Percentiles rank a stretch among this genome's conserved stretches.
Evolutionary conservation across 2,888 invertebrate species (phyloP).

Genomic region (Coleophora flavipennella): DNA sequence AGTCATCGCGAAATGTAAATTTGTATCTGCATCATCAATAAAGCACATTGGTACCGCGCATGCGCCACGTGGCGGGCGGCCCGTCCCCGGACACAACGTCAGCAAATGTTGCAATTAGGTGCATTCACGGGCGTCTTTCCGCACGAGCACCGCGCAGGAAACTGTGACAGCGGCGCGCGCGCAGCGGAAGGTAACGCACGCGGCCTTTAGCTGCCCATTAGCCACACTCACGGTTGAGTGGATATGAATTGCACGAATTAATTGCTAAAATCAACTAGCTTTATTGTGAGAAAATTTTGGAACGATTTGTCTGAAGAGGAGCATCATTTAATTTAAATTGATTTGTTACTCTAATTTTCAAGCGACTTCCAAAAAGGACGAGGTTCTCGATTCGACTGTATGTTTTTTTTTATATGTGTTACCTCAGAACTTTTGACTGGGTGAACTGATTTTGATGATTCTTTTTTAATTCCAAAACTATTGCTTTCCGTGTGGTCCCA

Average conservation of each 20-base stretch:
- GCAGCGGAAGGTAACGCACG: constrained; percentile 26
- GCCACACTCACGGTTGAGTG: constrained; percentile 37
- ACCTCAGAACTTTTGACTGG: no score
- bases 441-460: no score
- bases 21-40: constrained; percentile 3
- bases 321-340: no score
- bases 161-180: neutral
- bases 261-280: constrained; percentile 37
- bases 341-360: no score
- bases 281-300: constrained; percentile 20
- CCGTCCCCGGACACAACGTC: no score
- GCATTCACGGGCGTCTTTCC: constrained; percentile 36
- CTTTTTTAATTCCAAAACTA: no score
- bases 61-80: constrained; percentile 53
- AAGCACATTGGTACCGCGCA: constrained; percentile 23
- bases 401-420: no score
- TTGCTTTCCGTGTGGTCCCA: no score
- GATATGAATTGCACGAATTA: constrained; percentile 50
- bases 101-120: constrained; percentile 50
- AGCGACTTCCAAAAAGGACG: no score
- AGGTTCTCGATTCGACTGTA: no score
- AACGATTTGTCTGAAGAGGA: neutral
- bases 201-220: constrained; percentile 27
- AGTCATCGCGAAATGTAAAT: neutral
- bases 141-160: constrained; percentile 23